Base-by-base conservation (phyloP, 2,888 invertebrate species). In the Lasioglossum malachurum region DNA sequence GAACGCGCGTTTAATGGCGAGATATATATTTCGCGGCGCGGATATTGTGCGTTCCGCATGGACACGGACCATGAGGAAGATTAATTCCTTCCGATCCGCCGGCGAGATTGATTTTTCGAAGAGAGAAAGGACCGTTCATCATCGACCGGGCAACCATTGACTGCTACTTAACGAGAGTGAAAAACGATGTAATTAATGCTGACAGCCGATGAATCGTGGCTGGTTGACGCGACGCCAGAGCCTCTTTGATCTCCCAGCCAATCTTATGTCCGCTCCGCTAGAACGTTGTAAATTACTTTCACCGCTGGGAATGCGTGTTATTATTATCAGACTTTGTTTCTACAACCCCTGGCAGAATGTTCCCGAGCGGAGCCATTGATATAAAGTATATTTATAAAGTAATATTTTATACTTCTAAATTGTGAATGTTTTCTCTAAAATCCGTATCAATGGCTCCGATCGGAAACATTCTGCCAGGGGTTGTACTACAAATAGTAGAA, bases 181-280 rank as follows among this genome's bases (percentile, higher is more conserved):
- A 74, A 80, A 84, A 85, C 79, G 85, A 84, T 74, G 85, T 80
- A 77, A 85, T 85, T 84, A 84, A 85, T 80, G 69, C 64, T 49
- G 84, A 41, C 84, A 49, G 84, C n/a, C 73, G 84, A 79, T 85
- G 85, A 79, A 84, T 76, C 75, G 76, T 76, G 23, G 57, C 7
- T 10, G 75, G 60, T 38, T 44, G n/a, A 69, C 49, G 35, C 31
- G 31, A 77, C 69, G 35, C 44, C 5, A 31, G 38, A 31, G 38
- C 38, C 31, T 41, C 73, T 16, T 46, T 35, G 69, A 72, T 46
- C 38, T 57, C 49, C 46, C 67, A 49, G 60, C 67, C n/a, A 71
- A 69, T 60, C 67, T 49, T 64, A 27, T 23, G 10, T n/a, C 23
- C 23, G 8, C 53, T 8, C 53, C 3, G 53, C 10, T 2, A 3